phyloP scores from a whole-genome alignment of 2,113 vertebrate species.

The Podiceps cristatus region DNA sequence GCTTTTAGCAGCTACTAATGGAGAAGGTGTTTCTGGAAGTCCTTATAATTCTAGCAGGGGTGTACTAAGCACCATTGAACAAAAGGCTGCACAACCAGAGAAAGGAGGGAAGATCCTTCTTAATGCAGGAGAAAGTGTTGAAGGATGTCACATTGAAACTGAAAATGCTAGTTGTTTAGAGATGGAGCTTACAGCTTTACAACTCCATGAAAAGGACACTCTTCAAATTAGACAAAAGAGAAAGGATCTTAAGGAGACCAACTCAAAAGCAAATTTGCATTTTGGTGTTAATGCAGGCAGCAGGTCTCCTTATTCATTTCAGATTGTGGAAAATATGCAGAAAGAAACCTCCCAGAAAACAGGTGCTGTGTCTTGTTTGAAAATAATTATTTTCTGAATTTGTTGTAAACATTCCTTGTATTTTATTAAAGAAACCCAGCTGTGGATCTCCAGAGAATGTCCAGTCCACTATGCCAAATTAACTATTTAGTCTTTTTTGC shows the following conservation, averaged over 20 bases:
- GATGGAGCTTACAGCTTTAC: neutral
- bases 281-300: neutral
- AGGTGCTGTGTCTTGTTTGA: conserved; percentile 31
- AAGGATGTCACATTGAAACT: neutral
- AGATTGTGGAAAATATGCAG: conserved; percentile 12
- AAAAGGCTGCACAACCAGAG: neutral
- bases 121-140: neutral
- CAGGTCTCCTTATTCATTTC: neutral
- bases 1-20: conserved; percentile 6
- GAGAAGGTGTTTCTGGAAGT: neutral
- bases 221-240: neutral
- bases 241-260: neutral
- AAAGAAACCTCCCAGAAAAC: conserved; percentile 13
- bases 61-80: neutral
- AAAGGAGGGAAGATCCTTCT: neutral
- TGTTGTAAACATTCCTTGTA: neutral
- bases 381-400: neutral
- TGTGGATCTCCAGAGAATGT: neutral
- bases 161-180: neutral
- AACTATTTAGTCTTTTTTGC: neutral
- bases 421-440: neutral
- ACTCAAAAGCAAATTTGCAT: neutral
- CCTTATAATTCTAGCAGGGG: neutral
- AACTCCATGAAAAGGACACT: neutral
- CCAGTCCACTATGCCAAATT: neutral